Conservation (phyloP, 2,888 invertebrate species). For the Athalia circularis region DNA sequence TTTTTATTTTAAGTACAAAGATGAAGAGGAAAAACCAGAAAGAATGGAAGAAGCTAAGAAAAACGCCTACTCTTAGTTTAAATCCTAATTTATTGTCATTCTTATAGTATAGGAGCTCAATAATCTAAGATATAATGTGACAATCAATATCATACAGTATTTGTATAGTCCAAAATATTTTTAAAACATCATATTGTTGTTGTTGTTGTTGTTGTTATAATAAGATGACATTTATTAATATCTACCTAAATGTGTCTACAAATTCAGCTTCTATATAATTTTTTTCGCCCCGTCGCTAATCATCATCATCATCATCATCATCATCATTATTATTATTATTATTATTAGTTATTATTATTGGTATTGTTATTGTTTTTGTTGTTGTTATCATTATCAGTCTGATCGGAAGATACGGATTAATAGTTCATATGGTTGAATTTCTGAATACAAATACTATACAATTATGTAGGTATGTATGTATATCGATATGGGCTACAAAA, state of each 20-base stretch:
- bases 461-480: constrained; percentile 15
- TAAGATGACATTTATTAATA: constrained; percentile 14
- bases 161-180: constrained; percentile 31
- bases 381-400: too few relatives aligned
- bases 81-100: constrained; percentile 10
- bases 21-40: constrained; percentile 4
- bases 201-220: constrained; percentile 4
- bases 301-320: too few relatives aligned
- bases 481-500: neutral
- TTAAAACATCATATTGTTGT: neutral
- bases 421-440: constrained; percentile 25
- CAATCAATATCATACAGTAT: constrained; percentile 11
- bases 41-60: neutral
- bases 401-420: neutral
- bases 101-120: constrained; percentile 6
- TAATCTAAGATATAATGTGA: constrained; percentile 12
- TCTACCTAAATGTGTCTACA: constrained; percentile 7
- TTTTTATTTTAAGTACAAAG: neutral
- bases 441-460: constrained; percentile 19
- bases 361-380: too few relatives aligned
- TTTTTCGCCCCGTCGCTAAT: too few relatives aligned
- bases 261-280: neutral
- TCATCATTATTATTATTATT: neutral
- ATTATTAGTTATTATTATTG: too few relatives aligned
- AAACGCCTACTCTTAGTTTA: neutral